Percentiles rank a stretch among this genome's conserved stretches.
Conservation (phyloP, 2,797 vertebrate genomes). For the Balearica regulorum region DNA sequence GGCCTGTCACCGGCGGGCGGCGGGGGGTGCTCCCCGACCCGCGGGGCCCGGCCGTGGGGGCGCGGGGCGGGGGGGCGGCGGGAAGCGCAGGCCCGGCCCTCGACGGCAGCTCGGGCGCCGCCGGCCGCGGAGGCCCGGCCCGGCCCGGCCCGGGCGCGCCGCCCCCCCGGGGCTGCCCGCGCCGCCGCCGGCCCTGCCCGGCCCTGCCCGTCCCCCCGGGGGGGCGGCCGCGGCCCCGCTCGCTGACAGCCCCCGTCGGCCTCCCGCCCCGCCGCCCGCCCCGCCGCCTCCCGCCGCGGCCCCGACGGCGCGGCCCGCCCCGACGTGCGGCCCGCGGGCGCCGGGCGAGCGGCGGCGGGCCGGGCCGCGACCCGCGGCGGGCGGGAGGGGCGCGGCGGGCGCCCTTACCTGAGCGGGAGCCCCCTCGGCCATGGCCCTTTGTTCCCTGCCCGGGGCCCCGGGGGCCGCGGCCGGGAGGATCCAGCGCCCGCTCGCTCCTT, state of each 20-base stretch:
- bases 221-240: neutral
- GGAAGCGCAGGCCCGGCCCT: neutral
- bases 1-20: neutral
- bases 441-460: neutral
- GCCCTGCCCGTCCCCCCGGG: neutral
- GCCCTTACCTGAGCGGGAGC: conserved; percentile 6
- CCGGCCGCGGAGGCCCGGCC: neutral
- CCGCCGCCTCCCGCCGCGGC: neutral
- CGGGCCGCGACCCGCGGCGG: neutral
- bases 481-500: neutral
- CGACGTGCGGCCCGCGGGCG: neutral
- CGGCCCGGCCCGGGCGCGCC: neutral
- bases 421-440: conserved; percentile 28
- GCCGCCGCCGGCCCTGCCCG: neutral
- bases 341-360: neutral
- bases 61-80: neutral
- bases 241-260: neutral
- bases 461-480: neutral
- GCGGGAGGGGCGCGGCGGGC: neutral
- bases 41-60: neutral
- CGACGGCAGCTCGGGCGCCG: neutral
- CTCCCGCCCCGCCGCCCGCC: neutral
- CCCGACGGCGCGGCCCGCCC: conserved; percentile 26
- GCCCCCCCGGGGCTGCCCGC: neutral
- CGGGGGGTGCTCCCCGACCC: neutral